Conservation (phyloP, 2,888 invertebrate species). For the Uropetala carovei region DNA sequence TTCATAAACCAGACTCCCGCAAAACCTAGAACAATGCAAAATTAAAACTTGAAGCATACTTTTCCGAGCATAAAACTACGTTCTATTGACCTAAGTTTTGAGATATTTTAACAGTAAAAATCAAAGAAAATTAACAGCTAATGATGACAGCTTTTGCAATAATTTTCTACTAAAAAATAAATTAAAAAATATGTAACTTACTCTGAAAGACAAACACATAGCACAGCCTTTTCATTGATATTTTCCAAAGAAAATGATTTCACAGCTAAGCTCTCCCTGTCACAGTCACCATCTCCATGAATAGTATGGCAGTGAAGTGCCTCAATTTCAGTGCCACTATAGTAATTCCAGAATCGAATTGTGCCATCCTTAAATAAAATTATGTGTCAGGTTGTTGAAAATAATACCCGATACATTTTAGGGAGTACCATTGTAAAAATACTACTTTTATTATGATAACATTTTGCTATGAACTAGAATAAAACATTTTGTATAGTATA, state of each 20-base stretch:
- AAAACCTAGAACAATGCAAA: not conserved
- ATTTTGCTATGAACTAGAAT: too few relatives aligned
- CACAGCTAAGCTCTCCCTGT: slow-evolving; percentile 19
- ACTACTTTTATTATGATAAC: too few relatives aligned
- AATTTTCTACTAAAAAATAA: too few relatives aligned
- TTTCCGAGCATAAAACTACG: not conserved
- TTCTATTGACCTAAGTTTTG: not conserved
- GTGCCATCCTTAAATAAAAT: slow-evolving; percentile 78
- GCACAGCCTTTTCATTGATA: slow-evolving; percentile 50
- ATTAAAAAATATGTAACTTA: not conserved
- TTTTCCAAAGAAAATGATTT: slow-evolving; percentile 44
- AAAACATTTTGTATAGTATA: too few relatives aligned
- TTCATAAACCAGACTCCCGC: slow-evolving; percentile 49
- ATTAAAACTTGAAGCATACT: not conserved
- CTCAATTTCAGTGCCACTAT: slow-evolving; percentile 78
- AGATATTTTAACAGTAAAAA: not conserved
- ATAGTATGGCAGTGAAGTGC: slow-evolving; percentile 74
- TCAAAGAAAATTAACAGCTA: not conserved
- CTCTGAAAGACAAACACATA: slow-evolving; percentile 52
- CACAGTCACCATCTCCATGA: slow-evolving; percentile 33
- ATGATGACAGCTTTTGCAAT: not conserved
- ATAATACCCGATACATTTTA: too few relatives aligned
- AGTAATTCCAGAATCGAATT: slow-evolving; percentile 85
- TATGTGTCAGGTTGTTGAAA: too few relatives aligned
- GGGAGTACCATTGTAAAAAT: too few relatives aligned